Conservation (phyloP, 2,113 vertebrate species). For the Phocoena sinus region DNA sequence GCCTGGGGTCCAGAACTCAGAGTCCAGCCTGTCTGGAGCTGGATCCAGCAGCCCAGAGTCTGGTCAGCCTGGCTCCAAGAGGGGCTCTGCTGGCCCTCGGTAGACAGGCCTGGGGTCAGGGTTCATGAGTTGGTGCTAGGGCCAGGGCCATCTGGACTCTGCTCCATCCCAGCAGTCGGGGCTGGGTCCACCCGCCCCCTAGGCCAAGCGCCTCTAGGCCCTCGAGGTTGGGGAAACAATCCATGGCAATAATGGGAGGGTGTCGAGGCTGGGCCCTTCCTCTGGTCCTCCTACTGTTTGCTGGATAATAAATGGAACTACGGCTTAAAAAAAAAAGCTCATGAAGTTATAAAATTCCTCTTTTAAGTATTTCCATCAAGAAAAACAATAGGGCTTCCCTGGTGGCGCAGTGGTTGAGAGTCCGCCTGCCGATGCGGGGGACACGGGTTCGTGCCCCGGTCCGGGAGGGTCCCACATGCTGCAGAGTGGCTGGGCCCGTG, state of each 20-base stretch:
- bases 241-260: constrained; percentile 71
- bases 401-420: too few relatives aligned
- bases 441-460: too few relatives aligned
- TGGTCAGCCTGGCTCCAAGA: constrained; percentile 12
- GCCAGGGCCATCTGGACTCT: constrained; percentile 58
- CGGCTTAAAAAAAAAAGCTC: constrained; percentile 30
- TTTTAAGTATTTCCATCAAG: neutral
- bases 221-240: constrained; percentile 48
- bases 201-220: neutral
- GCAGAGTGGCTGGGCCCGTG: too few relatives aligned
- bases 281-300: constrained; percentile 57
- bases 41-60: constrained; percentile 22
- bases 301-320: constrained; percentile 70
- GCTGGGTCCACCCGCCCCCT: neutral
- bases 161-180: constrained; percentile 37
- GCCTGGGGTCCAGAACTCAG: constrained; percentile 42
- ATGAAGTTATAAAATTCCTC: neutral
- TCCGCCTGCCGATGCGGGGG: too few relatives aligned
- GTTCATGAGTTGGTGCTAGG: constrained; percentile 68
- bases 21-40: constrained; percentile 33
- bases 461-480: too few relatives aligned
- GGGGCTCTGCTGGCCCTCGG: neutral
- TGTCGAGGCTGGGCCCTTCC: constrained; percentile 53
- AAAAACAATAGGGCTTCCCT: neutral
- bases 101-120: constrained; percentile 35